Base-by-base conservation (phyloP, 2,888 invertebrate genomes). In the Cataglyphis rosenhaueri region DNA sequence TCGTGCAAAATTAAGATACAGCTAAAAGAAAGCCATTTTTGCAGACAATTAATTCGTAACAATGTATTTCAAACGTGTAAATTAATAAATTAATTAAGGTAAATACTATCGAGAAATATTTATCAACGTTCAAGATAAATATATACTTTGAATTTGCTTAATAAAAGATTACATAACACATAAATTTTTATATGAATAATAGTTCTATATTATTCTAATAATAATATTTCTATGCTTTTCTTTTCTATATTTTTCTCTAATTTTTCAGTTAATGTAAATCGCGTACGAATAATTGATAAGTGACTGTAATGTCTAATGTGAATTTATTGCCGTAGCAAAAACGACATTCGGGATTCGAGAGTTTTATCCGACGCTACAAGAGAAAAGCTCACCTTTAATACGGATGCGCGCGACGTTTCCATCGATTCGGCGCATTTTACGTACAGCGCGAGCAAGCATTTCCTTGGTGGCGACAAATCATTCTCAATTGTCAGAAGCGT, bases 351-450 rank as follows among this genome's bases (percentile, higher is more conserved):
- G 44, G 68, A 83, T 85, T 73, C 66, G 73, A 78, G 75, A 32
- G 32, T 6, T 6, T 32, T 25, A 57, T 83, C 32, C 65, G 71
- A 64, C 41, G 70, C 59, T n/a, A 59, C 79, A 83, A 84, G 85
- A 87, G 91, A 85, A 88, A 91, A 88, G 89, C 87, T 90, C 88
- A 52, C 87, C 90, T 90, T 90, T 91, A 90, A 89, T 88, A 86
- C 87, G 91, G 91, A 89, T 92, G 92, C 92, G 92, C 92, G 92
- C 91, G 92, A 92, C 92, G 91, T 91, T 92, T 86, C 87, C 87
- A 92, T 92, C 92, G 92, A 92, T 92, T 92, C 87, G 88, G 89
- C 88, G 88, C 89, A 91, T 90, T 91, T 90, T 87, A 89, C 88
- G 86, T 87, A 79, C 71, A 82, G 84, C 81, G 81, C 76, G 74